Conservation (phyloP, 2,888 invertebrate species). For the Torymus aiolomorphi region DNA sequence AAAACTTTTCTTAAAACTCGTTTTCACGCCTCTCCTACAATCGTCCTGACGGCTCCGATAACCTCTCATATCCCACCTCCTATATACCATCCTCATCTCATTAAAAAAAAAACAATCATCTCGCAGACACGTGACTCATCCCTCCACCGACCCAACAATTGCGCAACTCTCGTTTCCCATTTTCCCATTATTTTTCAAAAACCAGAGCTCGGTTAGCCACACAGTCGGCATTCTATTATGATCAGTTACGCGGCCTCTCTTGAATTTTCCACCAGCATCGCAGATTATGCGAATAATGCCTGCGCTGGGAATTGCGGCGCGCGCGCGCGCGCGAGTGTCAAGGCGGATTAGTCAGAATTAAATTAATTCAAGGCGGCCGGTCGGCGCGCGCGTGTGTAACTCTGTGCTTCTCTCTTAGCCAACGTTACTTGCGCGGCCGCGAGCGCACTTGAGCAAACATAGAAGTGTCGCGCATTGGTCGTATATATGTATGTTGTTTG, state of each 20-base stretch:
- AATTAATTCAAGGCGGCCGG: slow-evolving; percentile 50
- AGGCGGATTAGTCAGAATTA: slow-evolving; percentile 50
- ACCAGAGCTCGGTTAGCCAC: no score
- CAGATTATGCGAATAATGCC: no score
- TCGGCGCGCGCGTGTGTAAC: background rate
- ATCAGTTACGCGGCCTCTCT: background rate
- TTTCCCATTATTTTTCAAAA: slow-evolving; percentile 6
- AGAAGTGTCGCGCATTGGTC: background rate
- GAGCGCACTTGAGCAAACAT: slow-evolving; percentile 1
- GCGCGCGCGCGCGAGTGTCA: slow-evolving; percentile 35
- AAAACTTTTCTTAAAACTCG: slow-evolving; percentile 9
- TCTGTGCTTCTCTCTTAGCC: no score
- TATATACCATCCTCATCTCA: background rate
- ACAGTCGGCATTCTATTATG: no score
- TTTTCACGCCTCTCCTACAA: slow-evolving; percentile 21
- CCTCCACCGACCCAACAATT: background rate
- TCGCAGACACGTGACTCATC: background rate
- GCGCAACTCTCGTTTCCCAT: background rate
- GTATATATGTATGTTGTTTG: no score
- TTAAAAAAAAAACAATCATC: slow-evolving; percentile 26
- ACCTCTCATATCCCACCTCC: no score
- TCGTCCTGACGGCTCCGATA: background rate
- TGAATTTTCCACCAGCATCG: slow-evolving; percentile 15
- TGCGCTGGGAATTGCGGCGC: no score
- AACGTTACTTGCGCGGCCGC: background rate